These are phyloP conservation scores for Eulemur macaco DNA, from an alignment of 2,113 vertebrate species.

Conservation along the genomic window DNA sequence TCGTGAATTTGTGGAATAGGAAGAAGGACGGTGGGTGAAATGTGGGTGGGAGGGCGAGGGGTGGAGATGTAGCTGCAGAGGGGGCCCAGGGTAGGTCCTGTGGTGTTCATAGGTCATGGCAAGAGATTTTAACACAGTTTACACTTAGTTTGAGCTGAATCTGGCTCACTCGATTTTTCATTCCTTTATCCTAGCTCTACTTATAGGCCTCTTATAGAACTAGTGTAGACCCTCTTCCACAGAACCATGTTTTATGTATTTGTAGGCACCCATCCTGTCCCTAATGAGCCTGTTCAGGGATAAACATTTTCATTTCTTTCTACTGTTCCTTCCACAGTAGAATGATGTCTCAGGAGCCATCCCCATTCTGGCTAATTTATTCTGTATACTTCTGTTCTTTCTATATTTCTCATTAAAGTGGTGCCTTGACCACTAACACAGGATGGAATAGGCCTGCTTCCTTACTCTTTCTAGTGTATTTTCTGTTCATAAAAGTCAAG, in stretches of 20 bases:
- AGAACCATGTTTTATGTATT: neutral
- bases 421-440: neutral
- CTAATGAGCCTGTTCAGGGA: neutral
- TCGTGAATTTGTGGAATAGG: neutral
- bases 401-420: neutral
- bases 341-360: neutral
- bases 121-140: neutral
- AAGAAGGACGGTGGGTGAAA: neutral
- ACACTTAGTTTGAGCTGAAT: neutral
- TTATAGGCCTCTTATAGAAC: neutral
- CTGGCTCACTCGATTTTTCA: neutral
- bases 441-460: neutral
- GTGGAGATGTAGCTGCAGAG: neutral
- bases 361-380: neutral
- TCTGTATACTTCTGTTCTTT: neutral
- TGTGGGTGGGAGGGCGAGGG: neutral
- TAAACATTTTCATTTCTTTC: slow-evolving; percentile 3
- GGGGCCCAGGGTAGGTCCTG: neutral
- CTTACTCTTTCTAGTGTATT: neutral
- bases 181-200: neutral
- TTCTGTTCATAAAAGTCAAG: neutral
- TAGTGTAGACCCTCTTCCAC: neutral
- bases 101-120: neutral
- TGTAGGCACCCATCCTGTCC: neutral
- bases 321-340: neutral